Evolutionary conservation across 2,888 invertebrate genomes (phyloP).

Genomic region (Ectemnius lituratus): DNA sequence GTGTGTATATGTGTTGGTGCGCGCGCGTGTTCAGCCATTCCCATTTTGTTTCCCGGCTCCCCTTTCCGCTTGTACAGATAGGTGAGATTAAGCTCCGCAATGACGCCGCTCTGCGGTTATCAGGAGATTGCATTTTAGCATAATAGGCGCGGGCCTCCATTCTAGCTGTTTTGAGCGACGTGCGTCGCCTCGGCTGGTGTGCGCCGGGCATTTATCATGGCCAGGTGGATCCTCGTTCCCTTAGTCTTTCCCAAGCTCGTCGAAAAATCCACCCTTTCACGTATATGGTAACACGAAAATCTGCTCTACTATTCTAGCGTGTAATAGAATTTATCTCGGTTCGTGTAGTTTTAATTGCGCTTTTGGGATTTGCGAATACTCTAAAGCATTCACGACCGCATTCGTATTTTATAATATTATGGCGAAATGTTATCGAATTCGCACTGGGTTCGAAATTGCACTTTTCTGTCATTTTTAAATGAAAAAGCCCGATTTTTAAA

Average conservation of each 20-base stretch:
- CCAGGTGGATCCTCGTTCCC: slow-evolving; percentile 50
- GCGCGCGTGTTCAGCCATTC: slow-evolving; percentile 39
- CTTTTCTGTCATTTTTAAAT: no score
- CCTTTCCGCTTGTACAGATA: slow-evolving; percentile 49
- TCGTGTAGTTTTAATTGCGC: no score
- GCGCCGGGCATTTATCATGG: slow-evolving; percentile 67
- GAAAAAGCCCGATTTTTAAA: no score
- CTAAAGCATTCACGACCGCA: no score
- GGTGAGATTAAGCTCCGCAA: slow-evolving; percentile 66
- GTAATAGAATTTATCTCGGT: no score
- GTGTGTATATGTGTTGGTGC: neutral
- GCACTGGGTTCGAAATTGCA: no score
- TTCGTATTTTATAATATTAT: no score
- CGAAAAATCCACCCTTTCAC: no score
- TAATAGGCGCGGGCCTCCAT: slow-evolving; percentile 62
- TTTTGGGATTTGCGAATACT: no score
- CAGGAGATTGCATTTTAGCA: slow-evolving; percentile 71
- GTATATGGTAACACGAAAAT: no score
- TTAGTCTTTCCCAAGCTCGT: slow-evolving; percentile 21
- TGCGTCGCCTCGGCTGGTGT: slow-evolving; percentile 58
- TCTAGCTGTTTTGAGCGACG: slow-evolving; percentile 65
- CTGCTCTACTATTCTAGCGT: no score
- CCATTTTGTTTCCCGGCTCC: slow-evolving; percentile 52
- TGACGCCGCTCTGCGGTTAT: slow-evolving; percentile 63
- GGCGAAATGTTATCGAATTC: no score